Evolutionary conservation across 2,888 invertebrate genomes (phyloP).

Genomic region (Lampropteryx suffumata): DNA sequence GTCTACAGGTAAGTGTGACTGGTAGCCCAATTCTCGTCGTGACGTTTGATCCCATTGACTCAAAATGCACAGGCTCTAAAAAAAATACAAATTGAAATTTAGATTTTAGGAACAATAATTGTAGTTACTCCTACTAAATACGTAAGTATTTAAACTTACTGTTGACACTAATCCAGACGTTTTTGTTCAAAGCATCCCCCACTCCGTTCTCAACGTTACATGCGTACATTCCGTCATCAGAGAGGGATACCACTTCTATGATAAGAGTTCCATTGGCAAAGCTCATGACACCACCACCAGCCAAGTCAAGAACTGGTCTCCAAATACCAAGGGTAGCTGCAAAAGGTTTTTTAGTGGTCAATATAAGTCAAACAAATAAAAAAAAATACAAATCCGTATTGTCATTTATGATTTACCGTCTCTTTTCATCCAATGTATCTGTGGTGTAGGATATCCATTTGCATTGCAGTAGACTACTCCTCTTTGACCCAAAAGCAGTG

Average conservation of each 20-base stretch:
- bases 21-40: constrained; percentile 89
- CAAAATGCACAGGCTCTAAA: constrained; percentile 90
- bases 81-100: constrained; percentile 24
- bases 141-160: constrained; percentile 55
- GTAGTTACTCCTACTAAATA: no score
- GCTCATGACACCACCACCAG: constrained; percentile 75
- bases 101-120: no score
- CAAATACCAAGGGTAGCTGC: constrained; percentile 77
- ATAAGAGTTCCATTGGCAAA: constrained; percentile 73
- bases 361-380: no score
- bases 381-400: no score
- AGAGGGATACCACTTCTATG: constrained; percentile 73
- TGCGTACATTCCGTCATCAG: constrained; percentile 76
- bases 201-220: constrained; percentile 79
- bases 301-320: constrained; percentile 74
- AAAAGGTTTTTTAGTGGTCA: no score
- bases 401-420: constrained; percentile 80
- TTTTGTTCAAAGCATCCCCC: constrained; percentile 70
- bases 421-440: constrained; percentile 89
- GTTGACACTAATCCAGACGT: constrained; percentile 77
- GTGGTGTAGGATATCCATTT: constrained; percentile 90
- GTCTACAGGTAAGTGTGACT: constrained; percentile 88
- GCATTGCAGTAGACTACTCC: constrained; percentile 90
- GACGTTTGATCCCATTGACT: constrained; percentile 87
- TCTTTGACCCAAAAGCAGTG: constrained; percentile 87